Conservation (phyloP, 2,888 invertebrate species). For the Meganola albula region DNA sequence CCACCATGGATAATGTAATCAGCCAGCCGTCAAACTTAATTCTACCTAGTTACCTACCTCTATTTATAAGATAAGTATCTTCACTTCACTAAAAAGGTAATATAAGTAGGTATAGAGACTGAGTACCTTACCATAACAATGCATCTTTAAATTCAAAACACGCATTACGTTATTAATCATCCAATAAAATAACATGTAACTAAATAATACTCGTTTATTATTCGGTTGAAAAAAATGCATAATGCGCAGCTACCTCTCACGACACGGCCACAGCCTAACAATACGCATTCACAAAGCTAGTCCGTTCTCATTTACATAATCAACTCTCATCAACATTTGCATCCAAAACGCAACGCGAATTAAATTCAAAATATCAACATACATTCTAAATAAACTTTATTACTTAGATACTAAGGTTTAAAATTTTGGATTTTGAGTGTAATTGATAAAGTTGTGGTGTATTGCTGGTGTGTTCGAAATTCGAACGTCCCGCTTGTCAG, state of each 20-base stretch:
- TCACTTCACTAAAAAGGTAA: too few species aligned
- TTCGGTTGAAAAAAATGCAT: constrained; percentile 22
- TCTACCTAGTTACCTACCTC: too few species aligned
- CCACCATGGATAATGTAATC: too few species aligned
- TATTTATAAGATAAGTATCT: too few species aligned
- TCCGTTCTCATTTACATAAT: constrained; percentile 61
- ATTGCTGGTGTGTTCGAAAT: constrained; percentile 60
- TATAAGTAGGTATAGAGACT: too few species aligned
- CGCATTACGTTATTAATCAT: constrained; percentile 7
- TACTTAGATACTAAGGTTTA: constrained; percentile 9
- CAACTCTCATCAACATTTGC: constrained; percentile 69
- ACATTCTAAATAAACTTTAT: constrained; percentile 27
- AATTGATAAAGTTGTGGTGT: constrained; percentile 28
- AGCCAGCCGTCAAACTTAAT: too few species aligned
- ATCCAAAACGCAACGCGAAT: constrained; percentile 60
- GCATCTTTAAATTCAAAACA: neutral
- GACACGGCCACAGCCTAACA: constrained; percentile 41
- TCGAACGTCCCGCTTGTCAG: constrained; percentile 71
- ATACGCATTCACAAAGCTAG: constrained; percentile 47
- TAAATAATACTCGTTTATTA: constrained; percentile 14
- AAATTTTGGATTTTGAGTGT: constrained; percentile 13
- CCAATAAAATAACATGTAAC: constrained; percentile 7
- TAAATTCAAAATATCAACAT: constrained; percentile 45
- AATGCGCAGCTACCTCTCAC: constrained; percentile 26
- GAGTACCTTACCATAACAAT: neutral